Conservation (phyloP, 2,888 invertebrate species). For the Allacma fusca region DNA sequence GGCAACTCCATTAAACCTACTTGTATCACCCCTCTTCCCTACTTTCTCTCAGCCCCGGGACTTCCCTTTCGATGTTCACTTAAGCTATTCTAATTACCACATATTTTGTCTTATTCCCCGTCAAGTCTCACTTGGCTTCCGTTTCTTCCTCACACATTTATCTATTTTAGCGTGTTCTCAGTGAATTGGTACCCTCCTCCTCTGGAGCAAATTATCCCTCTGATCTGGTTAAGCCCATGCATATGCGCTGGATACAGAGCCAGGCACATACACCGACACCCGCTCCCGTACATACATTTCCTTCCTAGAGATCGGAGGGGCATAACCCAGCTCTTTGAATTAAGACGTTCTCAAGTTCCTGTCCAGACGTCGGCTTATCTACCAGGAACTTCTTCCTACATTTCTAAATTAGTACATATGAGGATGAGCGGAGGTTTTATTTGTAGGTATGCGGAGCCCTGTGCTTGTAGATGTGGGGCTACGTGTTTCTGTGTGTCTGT, state of each 20-base stretch:
- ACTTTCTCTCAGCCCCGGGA: neutral
- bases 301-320: too few relatives aligned
- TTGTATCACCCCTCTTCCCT: constrained; percentile 8
- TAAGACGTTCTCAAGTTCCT: too few relatives aligned
- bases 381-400: too few relatives aligned
- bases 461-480: too few relatives aligned
- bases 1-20: constrained; percentile 19
- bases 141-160: neutral
- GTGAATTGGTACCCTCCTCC: neutral
- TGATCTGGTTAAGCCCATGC: neutral
- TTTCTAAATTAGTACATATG: too few relatives aligned
- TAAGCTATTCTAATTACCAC: constrained; percentile 28
- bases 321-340: too few relatives aligned
- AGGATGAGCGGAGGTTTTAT: too few relatives aligned
- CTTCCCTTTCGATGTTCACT: constrained; percentile 31
- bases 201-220: neutral
- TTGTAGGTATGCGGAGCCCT: too few relatives aligned
- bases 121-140: constrained; percentile 5
- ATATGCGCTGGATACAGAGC: neutral
- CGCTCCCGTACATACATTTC: too few relatives aligned
- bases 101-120: constrained; percentile 7
- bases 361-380: too few relatives aligned
- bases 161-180: neutral
- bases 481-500: too few relatives aligned
- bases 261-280: too few relatives aligned